These are phyloP conservation scores for Eunapius fragilis DNA, from an alignment of 37 sponge, comb jelly and placozoan genomes.

Conservation along the genomic window DNA sequence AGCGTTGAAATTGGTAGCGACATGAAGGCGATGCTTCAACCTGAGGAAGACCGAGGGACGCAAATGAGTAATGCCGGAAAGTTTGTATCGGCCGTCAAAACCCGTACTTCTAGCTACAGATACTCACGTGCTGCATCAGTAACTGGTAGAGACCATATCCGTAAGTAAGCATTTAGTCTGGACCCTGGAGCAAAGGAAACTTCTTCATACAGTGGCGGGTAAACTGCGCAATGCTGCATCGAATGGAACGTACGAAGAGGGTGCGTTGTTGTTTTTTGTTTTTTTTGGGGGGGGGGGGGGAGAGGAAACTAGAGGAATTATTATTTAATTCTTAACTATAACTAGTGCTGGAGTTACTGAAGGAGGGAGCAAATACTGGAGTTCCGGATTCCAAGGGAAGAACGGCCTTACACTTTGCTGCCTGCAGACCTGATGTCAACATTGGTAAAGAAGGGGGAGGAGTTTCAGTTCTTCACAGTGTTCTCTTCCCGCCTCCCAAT, in stretches of 20 bases:
- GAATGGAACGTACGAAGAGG: constrained; percentile 60
- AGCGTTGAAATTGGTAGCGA: constrained; percentile 11
- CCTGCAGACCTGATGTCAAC: constrained; percentile 47
- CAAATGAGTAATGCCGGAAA: constrained; percentile 46
- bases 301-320: not conserved
- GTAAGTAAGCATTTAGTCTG: not conserved
- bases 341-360: constrained; percentile 43
- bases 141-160: not conserved
- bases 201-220: constrained; percentile 16
- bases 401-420: constrained; percentile 84
- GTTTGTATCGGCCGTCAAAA: not conserved
- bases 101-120: not conserved
- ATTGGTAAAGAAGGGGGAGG: constrained; percentile 41
- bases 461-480: not conserved
- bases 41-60: constrained; percentile 3
- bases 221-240: constrained; percentile 49
- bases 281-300: no score
- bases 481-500: not conserved
- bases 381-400: constrained; percentile 70
- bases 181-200: not conserved
- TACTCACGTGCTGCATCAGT: not conserved
- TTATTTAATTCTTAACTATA: not conserved
- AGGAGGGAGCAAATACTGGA: constrained; percentile 50
- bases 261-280: constrained; percentile 16
- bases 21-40: not conserved